Evolutionary conservation across 2,888 invertebrate species (phyloP).

Genomic region (Digitonthophagus gazella): DNA sequence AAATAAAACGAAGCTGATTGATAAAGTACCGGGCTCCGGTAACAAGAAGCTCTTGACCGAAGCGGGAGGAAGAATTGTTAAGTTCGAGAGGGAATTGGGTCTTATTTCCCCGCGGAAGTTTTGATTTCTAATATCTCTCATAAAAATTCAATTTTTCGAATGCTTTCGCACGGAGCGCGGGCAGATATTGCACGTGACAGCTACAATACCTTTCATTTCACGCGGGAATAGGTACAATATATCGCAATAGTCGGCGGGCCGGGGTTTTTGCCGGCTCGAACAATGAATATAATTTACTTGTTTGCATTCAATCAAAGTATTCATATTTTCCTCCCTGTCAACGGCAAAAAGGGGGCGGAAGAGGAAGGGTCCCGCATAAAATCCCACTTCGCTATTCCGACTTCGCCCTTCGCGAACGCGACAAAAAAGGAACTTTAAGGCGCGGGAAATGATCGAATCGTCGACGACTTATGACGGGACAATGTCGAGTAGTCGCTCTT

Average conservation of each 20-base stretch:
- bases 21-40: background rate
- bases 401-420: background rate
- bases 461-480: background rate
- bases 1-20: background rate
- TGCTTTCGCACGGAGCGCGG: background rate
- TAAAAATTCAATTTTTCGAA: background rate
- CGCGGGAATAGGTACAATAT: background rate
- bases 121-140: background rate
- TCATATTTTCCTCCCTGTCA: background rate
- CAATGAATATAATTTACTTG: slow-evolving; percentile 25
- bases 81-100: background rate
- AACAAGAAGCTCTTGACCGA: background rate
- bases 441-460: background rate
- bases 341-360: background rate
- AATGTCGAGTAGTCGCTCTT: background rate
- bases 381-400: background rate
- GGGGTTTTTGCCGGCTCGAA: slow-evolving; percentile 3
- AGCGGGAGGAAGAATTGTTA: too few relatives aligned
- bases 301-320: slow-evolving; percentile 27
- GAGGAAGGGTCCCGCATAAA: background rate
- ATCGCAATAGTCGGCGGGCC: background rate
- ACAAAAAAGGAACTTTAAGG: background rate
- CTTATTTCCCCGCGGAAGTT: background rate
- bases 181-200: background rate
- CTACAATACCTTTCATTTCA: background rate